Percentiles rank a stretch among this genome's conserved stretches.
These are phyloP conservation scores for Andrena marginata DNA, from an alignment of 2,888 invertebrate genomes.

Conservation along the genomic window DNA sequence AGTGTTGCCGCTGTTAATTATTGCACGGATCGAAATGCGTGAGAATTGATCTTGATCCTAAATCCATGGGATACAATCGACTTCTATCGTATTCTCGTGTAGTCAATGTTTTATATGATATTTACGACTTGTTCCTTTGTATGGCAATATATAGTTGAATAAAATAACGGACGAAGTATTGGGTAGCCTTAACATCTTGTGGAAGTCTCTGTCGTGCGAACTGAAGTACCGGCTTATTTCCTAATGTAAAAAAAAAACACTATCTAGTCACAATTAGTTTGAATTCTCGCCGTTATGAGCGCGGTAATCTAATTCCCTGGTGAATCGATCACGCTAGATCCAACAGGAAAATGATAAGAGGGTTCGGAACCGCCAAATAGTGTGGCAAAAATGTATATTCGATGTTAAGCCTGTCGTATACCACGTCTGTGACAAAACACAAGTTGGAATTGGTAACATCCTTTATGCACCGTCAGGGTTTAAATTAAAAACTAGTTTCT, in stretches of 20 bases:
- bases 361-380: too few relatives aligned
- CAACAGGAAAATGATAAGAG: too few relatives aligned
- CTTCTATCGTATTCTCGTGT: slow-evolving; percentile 20
- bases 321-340: too few relatives aligned
- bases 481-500: not conserved
- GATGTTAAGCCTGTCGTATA: too few relatives aligned
- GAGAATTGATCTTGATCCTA: slow-evolving; percentile 9
- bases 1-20: slow-evolving; percentile 10
- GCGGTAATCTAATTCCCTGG: too few relatives aligned
- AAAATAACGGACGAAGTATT: slow-evolving; percentile 39
- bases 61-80: slow-evolving; percentile 10
- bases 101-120: slow-evolving; percentile 55
- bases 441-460: slow-evolving; percentile 48
- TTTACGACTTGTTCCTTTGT: slow-evolving; percentile 54
- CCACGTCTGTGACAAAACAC: not conserved
- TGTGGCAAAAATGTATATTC: too few relatives aligned
- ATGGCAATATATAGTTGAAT: slow-evolving; percentile 59
- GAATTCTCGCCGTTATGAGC: too few relatives aligned
- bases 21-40: slow-evolving; percentile 21
- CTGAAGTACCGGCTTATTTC: too few relatives aligned
- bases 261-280: too few relatives aligned
- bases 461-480: not conserved
- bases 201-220: too few relatives aligned
- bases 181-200: too few relatives aligned
- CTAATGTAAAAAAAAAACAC: too few relatives aligned